These are phyloP conservation scores for Trissolcus basalis DNA, from an alignment of 1,140 invertebrate genomes.

Conservation along the genomic window DNA sequence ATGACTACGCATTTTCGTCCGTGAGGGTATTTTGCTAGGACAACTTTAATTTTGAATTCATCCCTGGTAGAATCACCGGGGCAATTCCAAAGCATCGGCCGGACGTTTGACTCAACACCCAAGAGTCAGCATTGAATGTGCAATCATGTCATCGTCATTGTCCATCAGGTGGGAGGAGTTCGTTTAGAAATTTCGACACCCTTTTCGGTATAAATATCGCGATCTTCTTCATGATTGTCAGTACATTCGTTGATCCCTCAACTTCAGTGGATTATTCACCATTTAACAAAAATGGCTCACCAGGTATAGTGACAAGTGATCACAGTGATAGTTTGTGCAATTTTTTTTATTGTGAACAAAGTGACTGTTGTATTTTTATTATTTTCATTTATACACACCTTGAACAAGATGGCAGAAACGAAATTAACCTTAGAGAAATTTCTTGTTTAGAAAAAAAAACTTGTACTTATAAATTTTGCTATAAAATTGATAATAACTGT, in stretches of 20 bases:
- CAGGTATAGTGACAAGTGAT: constrained; percentile 63
- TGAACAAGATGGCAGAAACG: no score
- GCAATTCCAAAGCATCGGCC: no score
- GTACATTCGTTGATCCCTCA: constrained; percentile 62
- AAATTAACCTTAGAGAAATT: no score
- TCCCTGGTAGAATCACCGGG: no score
- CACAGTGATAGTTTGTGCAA: constrained; percentile 30
- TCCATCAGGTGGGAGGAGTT: constrained; percentile 34
- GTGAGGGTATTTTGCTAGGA: no score
- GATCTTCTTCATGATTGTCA: constrained; percentile 62
- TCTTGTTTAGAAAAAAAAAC: no score
- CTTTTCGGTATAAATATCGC: constrained; percentile 57
- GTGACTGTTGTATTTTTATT: background rate
- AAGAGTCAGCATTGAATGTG: background rate
- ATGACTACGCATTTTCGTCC: no score
- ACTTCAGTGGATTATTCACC: constrained; percentile 35
- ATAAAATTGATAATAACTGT: no score
- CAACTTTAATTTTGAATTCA: no score
- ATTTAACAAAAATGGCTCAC: constrained; percentile 62
- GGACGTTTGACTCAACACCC: no score
- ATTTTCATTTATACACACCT: no score
- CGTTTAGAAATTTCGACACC: constrained; percentile 59
- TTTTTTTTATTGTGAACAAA: background rate
- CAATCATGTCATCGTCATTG: constrained; percentile 19
- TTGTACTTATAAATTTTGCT: no score